Evolutionary conservation across 2,888 invertebrate species (phyloP), one percentile per base, ranked within the genome.

Genomic region (Eupithecia tripunctaria): DNA sequence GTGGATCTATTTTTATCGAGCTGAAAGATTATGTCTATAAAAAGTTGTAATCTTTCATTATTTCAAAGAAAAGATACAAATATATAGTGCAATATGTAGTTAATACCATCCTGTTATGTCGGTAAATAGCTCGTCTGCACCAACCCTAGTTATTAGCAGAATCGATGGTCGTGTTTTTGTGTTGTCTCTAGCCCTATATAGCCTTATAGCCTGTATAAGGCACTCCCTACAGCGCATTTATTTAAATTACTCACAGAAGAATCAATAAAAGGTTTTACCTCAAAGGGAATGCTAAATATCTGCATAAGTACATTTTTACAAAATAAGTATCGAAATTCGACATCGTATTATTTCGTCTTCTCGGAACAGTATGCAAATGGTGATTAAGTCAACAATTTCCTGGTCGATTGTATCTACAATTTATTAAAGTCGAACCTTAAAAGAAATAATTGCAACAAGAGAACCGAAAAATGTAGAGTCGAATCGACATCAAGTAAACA

Each of bases 181-280:
- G 51, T 5, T 56, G 51, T 51, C 14, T 56, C 12, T 4, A 56
- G n/a, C 62, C 62, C 14, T 32, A n/a, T 63, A 32, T 32, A 32
- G 62, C 15, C n/a, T 63, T 36, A 62, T 63, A 36, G 36, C 29
- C 36, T 63, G 21, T 36, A 36, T 36, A 63, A 8, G 62, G 32
- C n/a, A 36, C 62, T 63, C 62, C 62, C 36, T 63, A 36, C 10
- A 10, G 62, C 8, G 62, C 12, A n/a, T 12, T 7, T 63, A 36
- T 63, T 63, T 63, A 63, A 36, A 32, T 32, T 4, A 12, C n/a
- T 63, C n/a, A 63, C n/a, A 63, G 36, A 21, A 63, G 15, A 27
- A n/a, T 32, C 32, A n/a, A n/a, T 32, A 32, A 32, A 60, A 56
- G 25, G 56, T 56, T 51, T 51, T 51, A 51, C 21, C 7, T 56